These are phyloP conservation scores for Stercorarius parasiticus DNA, from an alignment of 2,113 vertebrate species.

Conservation along the genomic window DNA sequence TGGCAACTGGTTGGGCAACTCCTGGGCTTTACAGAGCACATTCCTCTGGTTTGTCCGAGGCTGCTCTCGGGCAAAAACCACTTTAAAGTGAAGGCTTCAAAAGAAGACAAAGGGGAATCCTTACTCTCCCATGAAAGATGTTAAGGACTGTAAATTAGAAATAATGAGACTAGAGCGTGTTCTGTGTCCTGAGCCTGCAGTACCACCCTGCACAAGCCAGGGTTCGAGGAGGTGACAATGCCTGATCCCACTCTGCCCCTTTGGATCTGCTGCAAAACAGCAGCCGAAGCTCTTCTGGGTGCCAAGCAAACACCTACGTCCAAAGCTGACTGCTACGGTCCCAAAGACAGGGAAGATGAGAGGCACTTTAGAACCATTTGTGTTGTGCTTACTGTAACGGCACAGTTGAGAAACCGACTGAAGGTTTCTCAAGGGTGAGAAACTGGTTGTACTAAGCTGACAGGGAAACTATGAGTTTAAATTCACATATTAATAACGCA, in stretches of 20 bases:
- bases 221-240: rapidly evolving
- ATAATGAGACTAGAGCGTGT: neutral
- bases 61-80: neutral
- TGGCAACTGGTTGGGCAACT: neutral
- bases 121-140: neutral
- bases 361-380: neutral
- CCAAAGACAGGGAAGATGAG: rapidly evolving
- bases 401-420: neutral
- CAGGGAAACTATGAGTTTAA: neutral
- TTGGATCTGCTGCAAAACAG: neutral
- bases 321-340: neutral
- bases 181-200: neutral
- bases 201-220: neutral
- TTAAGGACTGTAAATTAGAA: neutral
- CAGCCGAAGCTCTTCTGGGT: neutral
- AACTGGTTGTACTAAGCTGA: neutral
- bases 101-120: neutral
- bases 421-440: neutral
- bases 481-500: neutral
- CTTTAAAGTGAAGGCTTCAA: neutral
- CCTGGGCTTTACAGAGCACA: neutral
- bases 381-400: neutral
- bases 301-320: neutral
- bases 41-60: neutral
- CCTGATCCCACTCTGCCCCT: rapidly evolving